Percentiles rank a stretch among this genome's conserved stretches.
These are phyloP conservation scores for Drosophila subobscura DNA, from an alignment of 1,140 invertebrate species.

Conservation along the genomic window DNA sequence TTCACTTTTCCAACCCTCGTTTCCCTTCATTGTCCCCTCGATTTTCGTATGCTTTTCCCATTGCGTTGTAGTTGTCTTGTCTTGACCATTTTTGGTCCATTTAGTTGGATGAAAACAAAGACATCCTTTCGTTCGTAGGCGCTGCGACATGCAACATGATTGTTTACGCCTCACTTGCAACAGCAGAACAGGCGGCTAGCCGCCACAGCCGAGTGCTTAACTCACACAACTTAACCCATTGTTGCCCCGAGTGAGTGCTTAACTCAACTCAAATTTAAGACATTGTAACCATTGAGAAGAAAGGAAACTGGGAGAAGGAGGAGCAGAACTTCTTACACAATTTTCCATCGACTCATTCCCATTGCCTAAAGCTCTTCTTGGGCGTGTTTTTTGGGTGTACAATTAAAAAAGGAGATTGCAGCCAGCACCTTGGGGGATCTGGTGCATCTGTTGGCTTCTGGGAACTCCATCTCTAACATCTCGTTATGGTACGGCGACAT, in stretches of 20 bases:
- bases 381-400: background rate
- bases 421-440: constrained; percentile 36
- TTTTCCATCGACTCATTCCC: constrained; percentile 11
- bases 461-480: background rate
- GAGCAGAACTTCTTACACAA: too few species aligned
- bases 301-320: background rate
- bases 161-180: constrained; percentile 46
- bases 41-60: background rate
- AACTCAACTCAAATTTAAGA: background rate
- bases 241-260: too few species aligned
- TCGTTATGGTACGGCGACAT: constrained; percentile 18
- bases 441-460: too few species aligned
- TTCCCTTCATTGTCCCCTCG: too few species aligned
- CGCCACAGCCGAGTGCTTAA: background rate
- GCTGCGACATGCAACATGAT: constrained; percentile 50
- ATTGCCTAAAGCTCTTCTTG: constrained; percentile 1
- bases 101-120: constrained; percentile 37
- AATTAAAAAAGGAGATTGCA: constrained; percentile 40
- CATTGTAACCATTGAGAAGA: background rate
- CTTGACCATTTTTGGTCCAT: constrained; percentile 30
- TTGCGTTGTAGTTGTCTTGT: constrained; percentile 10
- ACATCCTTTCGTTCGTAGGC: constrained; percentile 33
- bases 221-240: too few species aligned
- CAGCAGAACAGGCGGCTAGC: constrained; percentile 22
- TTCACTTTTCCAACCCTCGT: constrained; percentile 54